A percentile compares a stretch with the other conserved stretches of the same genome.
Conservation (phyloP, 2,113 vertebrate genomes). For the Oreotragus oreotragus region DNA sequence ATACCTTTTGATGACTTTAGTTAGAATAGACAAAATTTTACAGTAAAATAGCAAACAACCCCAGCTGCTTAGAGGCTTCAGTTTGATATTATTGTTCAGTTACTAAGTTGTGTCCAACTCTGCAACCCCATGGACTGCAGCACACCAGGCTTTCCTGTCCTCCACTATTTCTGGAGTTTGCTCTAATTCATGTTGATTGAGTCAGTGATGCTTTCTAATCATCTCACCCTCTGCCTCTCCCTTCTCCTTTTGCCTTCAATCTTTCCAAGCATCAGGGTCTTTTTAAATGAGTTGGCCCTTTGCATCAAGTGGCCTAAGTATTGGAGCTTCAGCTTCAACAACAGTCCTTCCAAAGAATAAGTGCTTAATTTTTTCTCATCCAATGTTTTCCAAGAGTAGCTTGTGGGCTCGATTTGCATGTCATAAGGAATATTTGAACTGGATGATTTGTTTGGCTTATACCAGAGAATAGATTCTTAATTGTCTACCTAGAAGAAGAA, state of each 20-base stretch:
- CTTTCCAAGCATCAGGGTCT: background rate
- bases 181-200: background rate
- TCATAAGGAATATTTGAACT: background rate
- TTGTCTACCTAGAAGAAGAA: background rate
- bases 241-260: background rate
- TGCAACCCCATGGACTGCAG: background rate
- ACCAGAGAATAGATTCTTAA: background rate
- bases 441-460: background rate
- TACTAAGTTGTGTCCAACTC: background rate
- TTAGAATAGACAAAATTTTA: background rate
- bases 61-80: background rate
- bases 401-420: background rate
- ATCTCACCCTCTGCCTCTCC: background rate
- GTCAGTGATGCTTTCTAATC: background rate
- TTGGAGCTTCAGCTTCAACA: background rate
- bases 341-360: background rate
- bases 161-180: background rate
- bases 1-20: background rate
- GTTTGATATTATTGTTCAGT: background rate
- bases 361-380: background rate
- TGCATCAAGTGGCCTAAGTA: background rate
- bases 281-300: background rate
- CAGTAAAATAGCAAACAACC: background rate
- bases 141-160: background rate
- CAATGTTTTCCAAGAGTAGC: background rate